These are phyloP conservation scores for Typhlichthys eigenmanni DNA, from an alignment of 2,797 vertebrate species.

Conservation along the genomic window DNA sequence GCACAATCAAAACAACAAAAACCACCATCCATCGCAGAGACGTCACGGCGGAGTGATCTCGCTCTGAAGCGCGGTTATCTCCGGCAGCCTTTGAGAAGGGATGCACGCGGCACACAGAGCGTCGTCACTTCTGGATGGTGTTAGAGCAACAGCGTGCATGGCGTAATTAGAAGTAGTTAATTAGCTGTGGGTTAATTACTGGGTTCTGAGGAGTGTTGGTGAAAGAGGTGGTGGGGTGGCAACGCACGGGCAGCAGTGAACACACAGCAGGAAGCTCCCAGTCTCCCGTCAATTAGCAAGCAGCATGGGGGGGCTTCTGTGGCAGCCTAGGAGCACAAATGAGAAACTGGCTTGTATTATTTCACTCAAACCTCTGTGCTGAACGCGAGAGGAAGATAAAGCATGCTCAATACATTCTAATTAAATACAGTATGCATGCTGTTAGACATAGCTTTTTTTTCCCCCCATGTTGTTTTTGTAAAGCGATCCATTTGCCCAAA, in stretches of 20 bases:
- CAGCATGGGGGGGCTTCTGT: constrained; percentile 70
- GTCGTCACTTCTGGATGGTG: constrained; percentile 86
- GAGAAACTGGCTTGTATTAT: constrained; percentile 61
- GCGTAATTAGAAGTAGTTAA: constrained; percentile 99
- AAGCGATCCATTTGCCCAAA: constrained; percentile 46
- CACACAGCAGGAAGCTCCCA: constrained; percentile 81
- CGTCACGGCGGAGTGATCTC: constrained; percentile 36
- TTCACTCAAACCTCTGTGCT: constrained; percentile 49
- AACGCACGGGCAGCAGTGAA: constrained; percentile 73
- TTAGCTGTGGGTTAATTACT: constrained; percentile 99
- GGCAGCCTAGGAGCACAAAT: constrained; percentile 79
- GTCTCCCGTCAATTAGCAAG: constrained; percentile 83
- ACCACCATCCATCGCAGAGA: constrained; percentile 27
- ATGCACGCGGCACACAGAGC: constrained; percentile 59
- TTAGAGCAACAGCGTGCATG: constrained; percentile 86
- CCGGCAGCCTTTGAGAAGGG: constrained; percentile 55
- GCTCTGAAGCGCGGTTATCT: constrained; percentile 43
- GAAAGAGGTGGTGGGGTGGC: constrained; percentile 75
- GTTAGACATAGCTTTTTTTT: constrained; percentile 44
- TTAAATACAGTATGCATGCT: constrained; percentile 48
- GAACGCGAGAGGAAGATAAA: constrained; percentile 19
- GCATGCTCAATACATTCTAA: constrained; percentile 43
- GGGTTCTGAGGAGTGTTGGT: constrained; percentile 78
- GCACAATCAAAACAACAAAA: constrained; percentile 28
- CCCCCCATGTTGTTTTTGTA: constrained; percentile 45